Conservation (phyloP, 2,888 invertebrate species). For the Gibbula magus region DNA sequence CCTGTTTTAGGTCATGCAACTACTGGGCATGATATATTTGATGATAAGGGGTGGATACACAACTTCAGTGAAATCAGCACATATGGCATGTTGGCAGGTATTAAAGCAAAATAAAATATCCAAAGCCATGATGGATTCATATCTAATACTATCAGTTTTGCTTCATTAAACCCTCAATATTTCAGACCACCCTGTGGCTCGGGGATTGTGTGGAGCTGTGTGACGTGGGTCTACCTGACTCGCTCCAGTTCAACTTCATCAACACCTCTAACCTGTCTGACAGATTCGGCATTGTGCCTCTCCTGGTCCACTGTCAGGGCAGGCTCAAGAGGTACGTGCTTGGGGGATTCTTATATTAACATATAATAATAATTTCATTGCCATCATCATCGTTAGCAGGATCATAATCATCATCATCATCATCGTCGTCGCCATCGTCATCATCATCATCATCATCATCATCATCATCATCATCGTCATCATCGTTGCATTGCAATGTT, state of each 20-base stretch:
- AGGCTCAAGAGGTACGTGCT: neutral
- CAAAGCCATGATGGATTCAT: neutral
- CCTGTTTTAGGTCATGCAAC: too few species aligned
- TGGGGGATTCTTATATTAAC: too few species aligned
- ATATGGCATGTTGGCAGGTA: too few species aligned
- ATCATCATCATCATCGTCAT: too few species aligned
- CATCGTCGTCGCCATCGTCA: neutral
- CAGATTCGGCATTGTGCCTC: neutral
- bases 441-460: slow-evolving; percentile 32
- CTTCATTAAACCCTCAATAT: neutral
- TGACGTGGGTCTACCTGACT: neutral
- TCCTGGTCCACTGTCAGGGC: neutral
- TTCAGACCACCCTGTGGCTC: neutral
- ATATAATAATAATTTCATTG: neutral
- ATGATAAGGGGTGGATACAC: too few species aligned
- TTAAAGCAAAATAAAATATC: too few species aligned
- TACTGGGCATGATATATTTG: too few species aligned
- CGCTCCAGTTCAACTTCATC: slow-evolving; percentile 6
- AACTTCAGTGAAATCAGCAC: too few species aligned
- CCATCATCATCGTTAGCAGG: slow-evolving; percentile 3
- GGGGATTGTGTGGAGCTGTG: neutral
- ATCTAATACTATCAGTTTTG: too few species aligned
- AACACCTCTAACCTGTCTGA: neutral
- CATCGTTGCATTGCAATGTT: too few species aligned
- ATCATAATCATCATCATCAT: slow-evolving; percentile 18